These are phyloP conservation scores for Typhlomys cinereus DNA, from an alignment of 2,113 vertebrate genomes.

Conservation along the genomic window DNA sequence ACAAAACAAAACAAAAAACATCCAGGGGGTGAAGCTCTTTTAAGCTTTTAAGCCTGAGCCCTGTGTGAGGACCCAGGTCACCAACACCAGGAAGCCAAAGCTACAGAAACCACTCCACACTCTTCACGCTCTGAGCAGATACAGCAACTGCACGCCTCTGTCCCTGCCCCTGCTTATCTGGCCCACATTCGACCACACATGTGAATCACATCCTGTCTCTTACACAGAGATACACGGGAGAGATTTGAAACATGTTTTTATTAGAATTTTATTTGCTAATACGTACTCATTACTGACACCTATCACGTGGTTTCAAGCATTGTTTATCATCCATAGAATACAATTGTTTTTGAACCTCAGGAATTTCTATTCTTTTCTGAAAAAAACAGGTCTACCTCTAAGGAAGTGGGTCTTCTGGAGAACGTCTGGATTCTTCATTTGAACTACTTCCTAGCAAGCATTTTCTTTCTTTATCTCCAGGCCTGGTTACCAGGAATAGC, in stretches of 20 bases:
- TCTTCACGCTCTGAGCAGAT: not conserved
- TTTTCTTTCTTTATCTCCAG: not conserved
- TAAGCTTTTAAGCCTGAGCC: not conserved
- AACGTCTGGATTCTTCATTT: not conserved
- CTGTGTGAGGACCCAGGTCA: not conserved
- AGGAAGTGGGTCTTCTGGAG: not conserved
- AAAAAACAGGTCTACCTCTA: not conserved
- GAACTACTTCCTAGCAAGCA: not conserved
- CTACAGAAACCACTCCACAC: not conserved
- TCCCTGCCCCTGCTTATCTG: not conserved
- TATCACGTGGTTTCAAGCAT: not conserved
- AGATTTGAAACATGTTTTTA: not conserved
- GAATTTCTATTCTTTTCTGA: not conserved
- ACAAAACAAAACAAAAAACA: not conserved
- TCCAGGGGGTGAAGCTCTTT: not conserved
- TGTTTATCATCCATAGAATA: not conserved
- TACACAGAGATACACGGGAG: not conserved
- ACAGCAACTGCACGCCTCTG: not conserved
- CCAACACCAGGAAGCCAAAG: not conserved
- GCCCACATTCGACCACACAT: not conserved
- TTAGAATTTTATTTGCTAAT: not conserved
- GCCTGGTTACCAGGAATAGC: constrained; percentile 13
- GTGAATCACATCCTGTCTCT: not conserved
- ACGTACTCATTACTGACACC: not conserved
- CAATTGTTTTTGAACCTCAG: not conserved